Conservation (phyloP, 2,113 vertebrate species). For the Myotis lucifugus region DNA sequence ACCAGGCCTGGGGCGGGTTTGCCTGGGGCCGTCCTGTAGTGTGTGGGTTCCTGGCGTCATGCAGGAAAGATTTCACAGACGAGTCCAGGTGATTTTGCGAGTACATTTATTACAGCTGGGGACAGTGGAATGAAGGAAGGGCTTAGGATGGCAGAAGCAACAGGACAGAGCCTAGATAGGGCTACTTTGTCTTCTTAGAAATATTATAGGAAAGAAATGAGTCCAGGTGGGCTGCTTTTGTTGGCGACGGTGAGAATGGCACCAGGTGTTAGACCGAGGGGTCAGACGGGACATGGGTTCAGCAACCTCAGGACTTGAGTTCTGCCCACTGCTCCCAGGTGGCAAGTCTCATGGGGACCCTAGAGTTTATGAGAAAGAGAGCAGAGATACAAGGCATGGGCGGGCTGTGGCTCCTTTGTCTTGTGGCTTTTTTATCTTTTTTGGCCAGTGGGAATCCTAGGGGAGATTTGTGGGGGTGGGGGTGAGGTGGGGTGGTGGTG, state of each 20-base stretch:
- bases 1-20: background rate
- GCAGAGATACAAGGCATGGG: background rate
- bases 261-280: background rate
- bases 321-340: background rate
- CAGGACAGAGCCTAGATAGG: background rate
- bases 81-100: background rate
- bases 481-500: too few species aligned
- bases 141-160: background rate
- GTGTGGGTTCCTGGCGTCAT: background rate
- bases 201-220: background rate
- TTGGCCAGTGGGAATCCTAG: background rate
- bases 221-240: background rate
- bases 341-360: background rate
- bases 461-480: background rate
- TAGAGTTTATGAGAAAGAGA: background rate
- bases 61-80: background rate
- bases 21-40: background rate
- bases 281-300: too few species aligned
- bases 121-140: background rate
- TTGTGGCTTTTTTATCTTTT: background rate
- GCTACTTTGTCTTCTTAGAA: background rate
- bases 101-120: background rate
- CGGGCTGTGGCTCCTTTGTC: background rate
- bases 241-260: background rate
- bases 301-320: background rate